phyloP scores from a whole-genome alignment of 2,113 vertebrate genomes.

The Mastomys coucha region DNA sequence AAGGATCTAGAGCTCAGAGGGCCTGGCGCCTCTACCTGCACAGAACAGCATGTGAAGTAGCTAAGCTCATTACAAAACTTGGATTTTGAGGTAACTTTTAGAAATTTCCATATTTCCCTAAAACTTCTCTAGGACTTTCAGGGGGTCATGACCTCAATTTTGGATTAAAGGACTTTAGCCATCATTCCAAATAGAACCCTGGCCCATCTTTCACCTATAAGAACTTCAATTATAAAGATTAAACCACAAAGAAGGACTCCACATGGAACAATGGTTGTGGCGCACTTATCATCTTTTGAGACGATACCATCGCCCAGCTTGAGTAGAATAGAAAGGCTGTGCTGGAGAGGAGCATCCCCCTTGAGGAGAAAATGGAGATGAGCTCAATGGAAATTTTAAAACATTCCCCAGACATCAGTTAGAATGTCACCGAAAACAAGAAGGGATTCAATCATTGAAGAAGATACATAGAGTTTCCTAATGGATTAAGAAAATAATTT shows the following conservation, averaged over 20 bases:
- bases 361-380: slow-evolving; percentile 32
- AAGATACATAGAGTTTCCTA: slow-evolving; percentile 30
- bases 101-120: slow-evolving; percentile 49
- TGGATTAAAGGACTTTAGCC: slow-evolving; percentile 61
- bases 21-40: background rate
- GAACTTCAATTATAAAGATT: slow-evolving; percentile 78
- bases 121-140: slow-evolving; percentile 60
- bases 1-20: background rate
- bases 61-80: background rate
- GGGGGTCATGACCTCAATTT: slow-evolving; percentile 72
- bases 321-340: slow-evolving; percentile 45
- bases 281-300: slow-evolving; percentile 43
- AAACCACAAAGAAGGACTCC: slow-evolving; percentile 74
- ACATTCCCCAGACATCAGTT: slow-evolving; percentile 42
- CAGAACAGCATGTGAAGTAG: background rate
- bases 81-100: slow-evolving; percentile 40
- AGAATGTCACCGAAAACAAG: background rate
- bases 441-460: background rate
- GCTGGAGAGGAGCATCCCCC: background rate
- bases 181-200: slow-evolving; percentile 69
- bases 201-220: slow-evolving; percentile 66
- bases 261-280: slow-evolving; percentile 61
- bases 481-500: background rate
- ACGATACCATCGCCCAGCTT: slow-evolving; percentile 60
- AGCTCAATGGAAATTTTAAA: slow-evolving; percentile 58